phyloP scores from a whole-genome alignment of 2,797 vertebrate species.

The Sebastes cheni region DNA sequence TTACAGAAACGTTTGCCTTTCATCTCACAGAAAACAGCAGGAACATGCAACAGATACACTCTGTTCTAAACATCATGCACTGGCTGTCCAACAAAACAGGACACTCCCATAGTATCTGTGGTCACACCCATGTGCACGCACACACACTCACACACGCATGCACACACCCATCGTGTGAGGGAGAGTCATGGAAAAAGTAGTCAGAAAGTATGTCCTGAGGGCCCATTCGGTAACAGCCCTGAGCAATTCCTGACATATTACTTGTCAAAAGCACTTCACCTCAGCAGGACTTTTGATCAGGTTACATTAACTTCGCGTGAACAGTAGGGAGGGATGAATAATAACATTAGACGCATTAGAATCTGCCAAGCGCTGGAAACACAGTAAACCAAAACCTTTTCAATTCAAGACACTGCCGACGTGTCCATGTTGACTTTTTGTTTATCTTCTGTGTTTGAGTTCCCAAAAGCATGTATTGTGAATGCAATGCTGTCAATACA shows the following conservation, averaged over 20 bases:
- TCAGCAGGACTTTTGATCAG: background rate
- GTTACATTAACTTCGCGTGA: background rate
- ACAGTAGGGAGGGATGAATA: background rate
- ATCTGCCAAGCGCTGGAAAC: background rate
- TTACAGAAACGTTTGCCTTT: background rate
- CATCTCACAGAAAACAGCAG: background rate
- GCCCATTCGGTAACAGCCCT: background rate
- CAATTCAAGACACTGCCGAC: background rate
- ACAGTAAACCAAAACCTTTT: background rate
- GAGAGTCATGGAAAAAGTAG: slow-evolving; percentile 37
- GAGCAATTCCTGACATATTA: background rate
- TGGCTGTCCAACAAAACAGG: background rate
- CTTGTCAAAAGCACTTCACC: background rate
- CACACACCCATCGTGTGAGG: background rate
- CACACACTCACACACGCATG: background rate
- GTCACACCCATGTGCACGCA: slow-evolving; percentile 34
- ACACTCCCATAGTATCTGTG: slow-evolving; percentile 14
- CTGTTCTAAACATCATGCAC: background rate
- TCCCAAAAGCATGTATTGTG: too few species aligned
- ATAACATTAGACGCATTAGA: background rate
- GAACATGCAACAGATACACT: background rate
- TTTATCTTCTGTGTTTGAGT: too few species aligned
- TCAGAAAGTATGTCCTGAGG: slow-evolving; percentile 28
- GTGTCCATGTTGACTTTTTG: background rate
- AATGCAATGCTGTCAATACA: too few species aligned